Base-by-base conservation (phyloP, 2,113 vertebrate species). In the Alligator sinensis region DNA sequence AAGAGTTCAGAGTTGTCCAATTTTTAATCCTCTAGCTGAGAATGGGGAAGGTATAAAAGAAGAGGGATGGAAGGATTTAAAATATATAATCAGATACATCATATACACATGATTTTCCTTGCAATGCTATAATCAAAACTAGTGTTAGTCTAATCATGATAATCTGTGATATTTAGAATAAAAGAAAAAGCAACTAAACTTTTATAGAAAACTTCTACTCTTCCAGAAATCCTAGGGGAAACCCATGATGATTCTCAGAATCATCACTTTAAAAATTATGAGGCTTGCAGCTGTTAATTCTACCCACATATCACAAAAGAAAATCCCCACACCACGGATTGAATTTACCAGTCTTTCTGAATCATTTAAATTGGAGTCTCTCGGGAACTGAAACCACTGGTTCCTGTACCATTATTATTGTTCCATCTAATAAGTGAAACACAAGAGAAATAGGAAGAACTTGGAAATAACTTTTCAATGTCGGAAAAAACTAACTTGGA, bases 371-470 rank as follows among this genome's bases (percentile, higher is more conserved):
- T 80, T 25, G 82, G 59, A 88, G 80, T 83, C 77, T 87, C 85
- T 74, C 11, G 59, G 90, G 92, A 4, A 0, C 38, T 38, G 47
- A 77, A 85, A 21, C 87, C 82, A 83, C 60, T 3, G 6, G 86
- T 38, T 78, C 68, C 84, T 58, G 22, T 61, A 47, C 70, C 92
- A 86, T 60, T 80, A 47, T 78, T 91, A 86, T 87, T 21, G 5
- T 0, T 0, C 13, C 80, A 78, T 5, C 1, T 0, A 5, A 74
- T 68, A 75, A 82, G 87, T 15, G 12, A 76, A 83, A 68, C 88
- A 92, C 57, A 80, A 83, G 74, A 82, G 60, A 38, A 94, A 93
- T 91, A 88, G 63, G 4, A 61, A 89, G 74, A 93, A 92, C 92
- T 13, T 81, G 27, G 74, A 84, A 93, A 21, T 60, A 91, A 25